Percentiles rank a stretch among this genome's conserved stretches.
Evolutionary conservation across 2,113 vertebrate species (phyloP).

Genomic region (Anseranas semipalmata): DNA sequence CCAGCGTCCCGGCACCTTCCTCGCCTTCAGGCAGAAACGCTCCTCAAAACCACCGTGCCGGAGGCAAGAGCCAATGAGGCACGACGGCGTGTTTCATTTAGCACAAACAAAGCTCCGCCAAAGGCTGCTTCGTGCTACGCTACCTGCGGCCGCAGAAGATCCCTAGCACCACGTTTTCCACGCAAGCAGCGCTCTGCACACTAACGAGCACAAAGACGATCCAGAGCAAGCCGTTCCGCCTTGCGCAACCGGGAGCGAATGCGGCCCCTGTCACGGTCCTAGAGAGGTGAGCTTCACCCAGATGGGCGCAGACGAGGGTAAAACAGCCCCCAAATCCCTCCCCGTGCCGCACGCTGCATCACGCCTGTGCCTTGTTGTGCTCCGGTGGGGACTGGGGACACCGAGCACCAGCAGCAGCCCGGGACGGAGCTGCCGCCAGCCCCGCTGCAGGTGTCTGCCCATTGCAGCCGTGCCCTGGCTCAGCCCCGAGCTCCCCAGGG

Average conservation of each 20-base stretch:
- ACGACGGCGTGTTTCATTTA: not conserved
- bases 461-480: not conserved
- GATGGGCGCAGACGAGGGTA: too few species aligned
- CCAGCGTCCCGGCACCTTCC: not conserved
- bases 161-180: too few species aligned
- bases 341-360: too few species aligned
- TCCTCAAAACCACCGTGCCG: not conserved
- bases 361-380: not conserved
- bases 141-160: too few species aligned
- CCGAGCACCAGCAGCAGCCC: not conserved
- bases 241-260: rapidly evolving
- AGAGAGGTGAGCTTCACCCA: not conserved
- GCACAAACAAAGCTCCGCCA: not conserved
- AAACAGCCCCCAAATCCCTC: too few species aligned
- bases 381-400: not conserved
- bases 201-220: too few species aligned
- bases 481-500: not conserved
- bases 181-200: not conserved
- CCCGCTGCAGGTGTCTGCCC: not conserved
- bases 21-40: not conserved
- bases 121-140: not conserved
- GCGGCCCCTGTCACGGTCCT: not conserved
- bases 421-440: not conserved
- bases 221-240: too few species aligned
- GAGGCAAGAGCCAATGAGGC: not conserved